A percentile compares a stretch with the other conserved stretches of the same genome.
phyloP scores from a whole-genome alignment of 2,797 vertebrate genomes.

The Nothura maculosa region DNA sequence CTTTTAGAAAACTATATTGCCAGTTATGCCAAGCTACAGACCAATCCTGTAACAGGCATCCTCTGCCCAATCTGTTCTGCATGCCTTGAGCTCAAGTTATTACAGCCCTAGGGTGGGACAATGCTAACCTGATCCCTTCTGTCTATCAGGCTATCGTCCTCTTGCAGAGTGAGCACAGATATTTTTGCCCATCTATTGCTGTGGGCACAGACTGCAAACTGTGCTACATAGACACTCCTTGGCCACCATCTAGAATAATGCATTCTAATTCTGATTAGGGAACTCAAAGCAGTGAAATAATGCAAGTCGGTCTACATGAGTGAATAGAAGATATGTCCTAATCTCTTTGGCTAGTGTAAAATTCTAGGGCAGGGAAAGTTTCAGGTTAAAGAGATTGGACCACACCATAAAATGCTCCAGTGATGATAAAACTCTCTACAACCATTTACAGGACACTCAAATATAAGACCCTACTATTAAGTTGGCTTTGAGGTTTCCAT shows the following conservation, averaged over 20 bases:
- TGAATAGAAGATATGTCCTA: background rate
- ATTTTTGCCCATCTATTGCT: background rate
- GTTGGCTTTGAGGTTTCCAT: constrained; percentile 52
- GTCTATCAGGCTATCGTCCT: background rate
- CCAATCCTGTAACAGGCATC: background rate
- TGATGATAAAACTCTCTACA: constrained; percentile 40
- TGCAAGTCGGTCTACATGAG: background rate
- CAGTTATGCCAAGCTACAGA: background rate
- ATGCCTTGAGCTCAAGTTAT: background rate
- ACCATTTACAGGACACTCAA: constrained; percentile 39
- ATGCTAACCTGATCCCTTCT: background rate
- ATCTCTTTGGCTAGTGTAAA: background rate
- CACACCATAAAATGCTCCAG: constrained; percentile 35
- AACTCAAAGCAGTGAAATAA: background rate
- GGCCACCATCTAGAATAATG: background rate
- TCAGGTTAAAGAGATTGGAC: constrained; percentile 38
- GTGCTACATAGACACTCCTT: fast-evolving
- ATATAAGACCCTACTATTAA: constrained; percentile 53
- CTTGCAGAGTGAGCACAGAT: background rate
- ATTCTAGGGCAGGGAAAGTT: background rate
- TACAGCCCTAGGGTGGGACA: background rate
- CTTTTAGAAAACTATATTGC: background rate
- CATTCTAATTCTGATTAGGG: background rate
- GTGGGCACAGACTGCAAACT: background rate
- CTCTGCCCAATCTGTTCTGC: background rate